Conservation (phyloP, 1,140 invertebrate species). For the Acromyrmex heyeri region DNA sequence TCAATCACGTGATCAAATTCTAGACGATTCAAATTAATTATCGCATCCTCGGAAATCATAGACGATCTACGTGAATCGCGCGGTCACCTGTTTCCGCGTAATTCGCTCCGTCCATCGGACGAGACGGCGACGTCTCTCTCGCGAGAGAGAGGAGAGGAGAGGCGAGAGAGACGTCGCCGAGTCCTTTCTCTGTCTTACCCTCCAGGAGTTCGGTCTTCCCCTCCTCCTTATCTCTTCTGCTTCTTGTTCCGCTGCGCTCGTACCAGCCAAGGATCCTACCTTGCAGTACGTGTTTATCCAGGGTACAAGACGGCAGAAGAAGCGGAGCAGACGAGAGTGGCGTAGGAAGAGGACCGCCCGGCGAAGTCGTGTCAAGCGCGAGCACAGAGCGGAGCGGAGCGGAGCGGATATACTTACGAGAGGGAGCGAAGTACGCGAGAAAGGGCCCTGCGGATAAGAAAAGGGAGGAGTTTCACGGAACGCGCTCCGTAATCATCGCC, state of each 20-base stretch:
- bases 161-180: constrained; percentile 35
- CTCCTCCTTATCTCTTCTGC: constrained; percentile 42
- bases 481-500: constrained; percentile 67
- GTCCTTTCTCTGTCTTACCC: constrained; percentile 72
- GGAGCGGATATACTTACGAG: constrained; percentile 56
- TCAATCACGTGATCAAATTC: neutral
- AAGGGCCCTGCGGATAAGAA: constrained; percentile 62
- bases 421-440: constrained; percentile 61
- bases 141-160: constrained; percentile 14
- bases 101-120: constrained; percentile 62
- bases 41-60: neutral
- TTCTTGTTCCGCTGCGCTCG: constrained; percentile 70
- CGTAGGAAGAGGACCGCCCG: constrained; percentile 29
- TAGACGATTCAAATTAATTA: neutral
- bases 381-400: constrained; percentile 37
- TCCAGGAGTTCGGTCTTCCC: constrained; percentile 54
- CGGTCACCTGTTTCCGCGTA: constrained; percentile 55
- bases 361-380: constrained; percentile 34
- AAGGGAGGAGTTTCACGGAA: constrained; percentile 66
- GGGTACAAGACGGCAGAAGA: constrained; percentile 68
- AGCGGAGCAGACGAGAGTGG: constrained; percentile 35
- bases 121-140: constrained; percentile 42
- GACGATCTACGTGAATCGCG: constrained; percentile 10
- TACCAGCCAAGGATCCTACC: constrained; percentile 66
- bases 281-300: constrained; percentile 71